These are phyloP conservation scores for Phocides pigmalion DNA, from an alignment of 1,140 invertebrate genomes.

Conservation along the genomic window DNA sequence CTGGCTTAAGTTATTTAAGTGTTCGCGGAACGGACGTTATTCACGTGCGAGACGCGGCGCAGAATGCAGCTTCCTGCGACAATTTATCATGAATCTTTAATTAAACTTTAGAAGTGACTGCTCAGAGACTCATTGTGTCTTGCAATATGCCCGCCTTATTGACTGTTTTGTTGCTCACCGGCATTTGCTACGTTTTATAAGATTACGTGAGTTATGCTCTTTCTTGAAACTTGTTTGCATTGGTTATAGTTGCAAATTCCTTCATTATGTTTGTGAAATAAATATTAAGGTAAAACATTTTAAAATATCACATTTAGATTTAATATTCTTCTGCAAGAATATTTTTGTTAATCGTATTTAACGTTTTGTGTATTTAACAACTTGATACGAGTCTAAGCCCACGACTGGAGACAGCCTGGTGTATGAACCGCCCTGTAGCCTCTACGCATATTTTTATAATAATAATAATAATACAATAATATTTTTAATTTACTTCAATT, in stretches of 20 bases:
- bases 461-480: too few relatives aligned
- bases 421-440: too few relatives aligned
- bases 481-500: too few relatives aligned
- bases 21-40: constrained; percentile 72
- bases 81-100: constrained; percentile 83
- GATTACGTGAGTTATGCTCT: constrained; percentile 25
- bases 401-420: too few relatives aligned
- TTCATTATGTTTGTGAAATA: not conserved
- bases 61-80: constrained; percentile 78
- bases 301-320: too few relatives aligned
- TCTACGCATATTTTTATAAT: too few relatives aligned
- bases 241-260: not conserved
- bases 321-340: too few relatives aligned
- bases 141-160: constrained; percentile 59
- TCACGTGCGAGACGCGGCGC: constrained; percentile 70
- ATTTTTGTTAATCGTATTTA: too few relatives aligned
- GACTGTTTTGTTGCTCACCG: constrained; percentile 48
- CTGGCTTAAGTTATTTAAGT: constrained; percentile 81
- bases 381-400: too few relatives aligned
- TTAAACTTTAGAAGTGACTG: constrained; percentile 79
- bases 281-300: too few relatives aligned
- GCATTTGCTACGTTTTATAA: constrained; percentile 33
- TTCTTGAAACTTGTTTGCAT: constrained; percentile 11
- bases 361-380: too few relatives aligned
- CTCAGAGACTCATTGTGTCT: constrained; percentile 62